A percentile compares a stretch with the other conserved stretches of the same genome.
phyloP scores from a whole-genome alignment of 2,888 invertebrate species.

The Lycaena phlaeas region DNA sequence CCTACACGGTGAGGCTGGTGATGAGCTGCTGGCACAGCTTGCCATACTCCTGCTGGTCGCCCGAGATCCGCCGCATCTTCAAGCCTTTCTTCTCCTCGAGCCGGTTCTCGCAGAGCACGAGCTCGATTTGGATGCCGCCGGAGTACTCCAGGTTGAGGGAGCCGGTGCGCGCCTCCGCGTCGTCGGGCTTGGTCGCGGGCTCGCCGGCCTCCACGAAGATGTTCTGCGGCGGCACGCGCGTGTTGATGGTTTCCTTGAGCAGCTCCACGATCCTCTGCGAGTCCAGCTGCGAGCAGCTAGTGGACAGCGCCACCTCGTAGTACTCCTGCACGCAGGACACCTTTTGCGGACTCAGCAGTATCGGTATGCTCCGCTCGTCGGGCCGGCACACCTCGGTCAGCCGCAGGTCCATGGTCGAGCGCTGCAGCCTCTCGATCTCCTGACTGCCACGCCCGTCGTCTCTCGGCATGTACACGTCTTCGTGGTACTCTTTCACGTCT shows the following conservation, averaged over 20 bases:
- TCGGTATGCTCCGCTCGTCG: conserved; percentile 44
- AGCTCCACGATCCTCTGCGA: conserved; percentile 85
- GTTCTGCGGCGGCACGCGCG: conserved; percentile 79
- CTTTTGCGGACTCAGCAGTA: conserved; percentile 52
- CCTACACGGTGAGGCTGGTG: conserved; percentile 84
- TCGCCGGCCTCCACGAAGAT: conserved; percentile 63
- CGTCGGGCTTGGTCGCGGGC: conserved; percentile 32
- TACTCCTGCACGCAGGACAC: conserved; percentile 55
- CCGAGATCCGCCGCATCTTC: conserved; percentile 89
- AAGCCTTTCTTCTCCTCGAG: conserved; percentile 83
- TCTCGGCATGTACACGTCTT: conserved; percentile 54
- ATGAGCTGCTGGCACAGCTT: conserved; percentile 91
- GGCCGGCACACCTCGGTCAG: conserved; percentile 53
- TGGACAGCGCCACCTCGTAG: conserved; percentile 84
- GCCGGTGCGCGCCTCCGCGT: conserved; percentile 52
- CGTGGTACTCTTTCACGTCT: conserved; percentile 56
- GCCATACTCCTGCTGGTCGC: conserved; percentile 89
- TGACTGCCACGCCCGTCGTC: conserved; percentile 42
- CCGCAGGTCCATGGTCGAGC: conserved; percentile 59
- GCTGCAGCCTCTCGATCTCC: conserved; percentile 54
- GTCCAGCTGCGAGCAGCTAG: conserved; percentile 85
- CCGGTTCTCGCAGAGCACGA: conserved; percentile 84
- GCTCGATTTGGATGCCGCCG: conserved; percentile 88
- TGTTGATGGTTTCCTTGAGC: conserved; percentile 84
- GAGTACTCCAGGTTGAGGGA: conserved; percentile 81